These are phyloP conservation scores for Lasioglossum marginatum DNA, from an alignment of 2,888 invertebrate species.

Conservation along the genomic window DNA sequence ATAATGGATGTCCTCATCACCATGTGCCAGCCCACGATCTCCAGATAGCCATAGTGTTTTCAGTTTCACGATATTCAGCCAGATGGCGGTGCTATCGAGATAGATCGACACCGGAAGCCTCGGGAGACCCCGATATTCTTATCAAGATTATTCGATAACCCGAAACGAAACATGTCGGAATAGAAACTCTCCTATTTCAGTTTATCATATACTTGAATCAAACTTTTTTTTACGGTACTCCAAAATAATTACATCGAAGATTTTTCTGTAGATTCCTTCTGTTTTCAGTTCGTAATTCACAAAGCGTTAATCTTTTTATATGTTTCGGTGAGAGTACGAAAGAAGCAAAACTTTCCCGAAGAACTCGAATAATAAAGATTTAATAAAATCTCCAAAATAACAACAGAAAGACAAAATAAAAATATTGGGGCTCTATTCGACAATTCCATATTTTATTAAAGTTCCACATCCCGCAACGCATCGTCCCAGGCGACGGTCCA, in stretches of 20 bases:
- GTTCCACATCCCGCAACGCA: neutral
- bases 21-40: neutral
- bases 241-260: neutral
- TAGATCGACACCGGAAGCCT: conserved; percentile 9
- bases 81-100: conserved; percentile 8
- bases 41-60: neutral
- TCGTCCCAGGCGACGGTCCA: neutral
- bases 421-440: neutral
- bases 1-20: neutral
- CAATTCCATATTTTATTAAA: neutral
- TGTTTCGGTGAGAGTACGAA: neutral
- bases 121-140: neutral
- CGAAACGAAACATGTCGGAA: neutral
- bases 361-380: neutral
- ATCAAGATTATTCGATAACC: conserved; percentile 7
- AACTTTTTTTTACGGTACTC: neutral
- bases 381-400: neutral
- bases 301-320: neutral
- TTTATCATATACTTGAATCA: neutral
- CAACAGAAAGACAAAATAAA: neutral
- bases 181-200: neutral
- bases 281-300: neutral
- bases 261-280: neutral
- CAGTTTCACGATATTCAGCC: conserved; percentile 5
- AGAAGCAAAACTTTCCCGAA: neutral